Evolutionary conservation across 2,113 vertebrate species (phyloP).

Genomic region (Cynoglossus semilaevis): DNA sequence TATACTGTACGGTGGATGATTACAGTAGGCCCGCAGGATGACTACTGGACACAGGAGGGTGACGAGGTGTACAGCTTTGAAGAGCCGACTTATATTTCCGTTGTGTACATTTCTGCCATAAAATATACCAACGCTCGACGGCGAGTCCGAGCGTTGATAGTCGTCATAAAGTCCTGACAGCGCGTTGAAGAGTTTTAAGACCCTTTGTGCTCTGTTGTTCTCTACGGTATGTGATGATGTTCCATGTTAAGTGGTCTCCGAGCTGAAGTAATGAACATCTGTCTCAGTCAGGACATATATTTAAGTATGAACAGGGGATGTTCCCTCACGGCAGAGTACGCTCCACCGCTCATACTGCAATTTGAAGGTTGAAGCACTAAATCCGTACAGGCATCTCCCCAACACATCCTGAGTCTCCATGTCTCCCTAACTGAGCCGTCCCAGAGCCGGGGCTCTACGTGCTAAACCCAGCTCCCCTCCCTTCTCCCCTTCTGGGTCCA

Average conservation of each 20-base stretch:
- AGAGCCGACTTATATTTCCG: slow-evolving; percentile 43
- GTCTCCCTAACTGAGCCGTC: slow-evolving; percentile 29
- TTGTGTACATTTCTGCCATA: slow-evolving; percentile 58
- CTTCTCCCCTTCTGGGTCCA: slow-evolving; percentile 78
- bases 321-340: slow-evolving; percentile 48
- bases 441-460: slow-evolving; percentile 51
- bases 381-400: slow-evolving; percentile 62
- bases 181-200: slow-evolving; percentile 34
- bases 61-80: slow-evolving; percentile 62
- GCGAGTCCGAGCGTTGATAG: slow-evolving; percentile 25
- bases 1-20: slow-evolving; percentile 35
- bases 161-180: slow-evolving; percentile 37
- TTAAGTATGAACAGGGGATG: slow-evolving; percentile 47
- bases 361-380: slow-evolving; percentile 62
- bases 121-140: slow-evolving; percentile 45
- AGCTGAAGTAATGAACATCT: slow-evolving; percentile 56
- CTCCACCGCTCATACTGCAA: slow-evolving; percentile 54
- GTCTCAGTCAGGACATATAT: slow-evolving; percentile 62
- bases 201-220: slow-evolving; percentile 36
- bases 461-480: slow-evolving; percentile 59
- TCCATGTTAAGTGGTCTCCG: slow-evolving; percentile 49
- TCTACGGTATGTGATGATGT: slow-evolving; percentile 50
- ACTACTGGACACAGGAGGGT: slow-evolving; percentile 43
- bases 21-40: slow-evolving; percentile 45
- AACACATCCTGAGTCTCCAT: slow-evolving; percentile 49